These are phyloP conservation scores for Ganaspis sp. DNA, from an alignment of 1,140 invertebrate genomes.

Conservation along the genomic window DNA sequence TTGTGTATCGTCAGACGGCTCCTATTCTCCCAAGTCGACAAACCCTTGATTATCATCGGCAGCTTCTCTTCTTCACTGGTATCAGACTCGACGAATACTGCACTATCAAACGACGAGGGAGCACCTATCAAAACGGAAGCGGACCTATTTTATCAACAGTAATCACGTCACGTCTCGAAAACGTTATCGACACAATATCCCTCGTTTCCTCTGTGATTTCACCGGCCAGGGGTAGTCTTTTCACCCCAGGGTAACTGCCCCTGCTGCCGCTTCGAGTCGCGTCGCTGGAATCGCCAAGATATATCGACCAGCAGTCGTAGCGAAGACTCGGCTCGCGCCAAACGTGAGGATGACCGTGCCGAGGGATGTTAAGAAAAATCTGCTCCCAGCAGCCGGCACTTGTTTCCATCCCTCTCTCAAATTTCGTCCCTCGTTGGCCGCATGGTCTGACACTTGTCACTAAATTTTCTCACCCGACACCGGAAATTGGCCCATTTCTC, in stretches of 20 bases:
- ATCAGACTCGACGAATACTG: neutral
- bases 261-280: conserved; percentile 63
- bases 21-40: neutral
- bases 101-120: neutral
- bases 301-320: conserved; percentile 69
- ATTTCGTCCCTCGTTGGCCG: neutral
- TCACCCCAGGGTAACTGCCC: conserved; percentile 33
- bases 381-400: neutral
- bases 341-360: conserved; percentile 59
- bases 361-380: conserved; percentile 46
- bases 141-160: conserved; percentile 31
- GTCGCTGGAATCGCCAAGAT: conserved; percentile 67
- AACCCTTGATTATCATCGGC: conserved; percentile 11
- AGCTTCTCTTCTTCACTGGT: neutral
- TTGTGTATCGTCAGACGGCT: neutral
- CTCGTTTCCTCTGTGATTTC: neutral
- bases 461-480: neutral
- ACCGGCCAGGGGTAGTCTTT: neutral
- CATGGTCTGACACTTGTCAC: conserved; percentile 1
- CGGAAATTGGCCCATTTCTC: neutral
- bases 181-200: conserved; percentile 13
- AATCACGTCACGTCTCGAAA: neutral
- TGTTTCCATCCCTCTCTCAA: neutral
- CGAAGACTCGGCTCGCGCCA: conserved; percentile 61
- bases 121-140: neutral